Evolutionary conservation across 1,140 invertebrate genomes (phyloP).

Genomic region (Vanessa atalanta): DNA sequence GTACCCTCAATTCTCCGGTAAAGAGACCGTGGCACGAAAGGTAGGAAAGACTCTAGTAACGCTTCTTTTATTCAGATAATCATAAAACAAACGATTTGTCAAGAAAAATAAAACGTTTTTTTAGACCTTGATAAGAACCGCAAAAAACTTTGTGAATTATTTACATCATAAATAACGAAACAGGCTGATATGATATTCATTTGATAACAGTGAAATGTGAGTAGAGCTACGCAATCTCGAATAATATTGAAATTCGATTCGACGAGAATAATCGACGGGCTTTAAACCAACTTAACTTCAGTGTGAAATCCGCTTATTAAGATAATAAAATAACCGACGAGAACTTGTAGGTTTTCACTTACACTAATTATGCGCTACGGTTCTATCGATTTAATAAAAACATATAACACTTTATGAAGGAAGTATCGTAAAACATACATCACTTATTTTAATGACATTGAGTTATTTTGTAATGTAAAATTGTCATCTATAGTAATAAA

Average conservation of each 20-base stretch:
- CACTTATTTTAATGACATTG: neutral
- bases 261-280: constrained; percentile 49
- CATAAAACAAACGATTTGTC: neutral
- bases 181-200: constrained; percentile 26
- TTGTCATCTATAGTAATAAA: neutral
- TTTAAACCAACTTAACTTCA: constrained; percentile 41
- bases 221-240: constrained; percentile 59
- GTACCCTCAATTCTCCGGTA: constrained; percentile 31
- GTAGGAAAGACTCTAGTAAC: constrained; percentile 16
- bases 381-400: neutral
- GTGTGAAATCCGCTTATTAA: constrained; percentile 66
- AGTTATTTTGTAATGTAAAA: neutral
- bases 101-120: neutral
- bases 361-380: constrained; percentile 1
- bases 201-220: constrained; percentile 57
- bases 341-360: constrained; percentile 52
- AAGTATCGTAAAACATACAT: neutral
- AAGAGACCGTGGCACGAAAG: constrained; percentile 26
- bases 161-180: constrained; percentile 27
- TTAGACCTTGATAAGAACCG: neutral
- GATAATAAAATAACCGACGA: constrained; percentile 54
- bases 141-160: constrained; percentile 24
- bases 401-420: neutral
- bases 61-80: constrained; percentile 1
- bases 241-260: constrained; percentile 70